phyloP scores from a whole-genome alignment of 2,888 invertebrate species.

The Nomada fabriciana region DNA sequence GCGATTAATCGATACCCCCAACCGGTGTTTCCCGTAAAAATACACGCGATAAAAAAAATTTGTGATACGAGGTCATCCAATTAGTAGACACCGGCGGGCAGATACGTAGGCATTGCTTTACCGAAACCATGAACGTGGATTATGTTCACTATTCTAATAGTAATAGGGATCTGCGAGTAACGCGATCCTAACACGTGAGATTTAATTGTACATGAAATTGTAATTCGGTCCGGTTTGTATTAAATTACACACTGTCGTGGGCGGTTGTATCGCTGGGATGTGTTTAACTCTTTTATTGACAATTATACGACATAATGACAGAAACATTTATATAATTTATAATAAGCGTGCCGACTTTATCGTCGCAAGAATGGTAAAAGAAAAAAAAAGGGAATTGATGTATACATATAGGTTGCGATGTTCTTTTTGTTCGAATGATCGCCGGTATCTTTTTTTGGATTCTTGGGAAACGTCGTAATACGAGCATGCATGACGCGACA shows the following conservation, averaged over 20 bases:
- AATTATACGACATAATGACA: constrained; percentile 6
- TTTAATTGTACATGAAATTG: neutral
- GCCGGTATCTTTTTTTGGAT: neutral
- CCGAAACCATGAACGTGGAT: too few species aligned
- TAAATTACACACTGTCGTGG: constrained; percentile 11
- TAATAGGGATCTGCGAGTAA: neutral
- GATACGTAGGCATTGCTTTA: neutral
- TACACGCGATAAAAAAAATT: constrained; percentile 1
- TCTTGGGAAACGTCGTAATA: neutral
- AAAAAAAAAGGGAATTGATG: neutral
- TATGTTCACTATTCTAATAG: too few species aligned
- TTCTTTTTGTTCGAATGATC: neutral
- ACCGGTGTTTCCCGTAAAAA: constrained; percentile 31
- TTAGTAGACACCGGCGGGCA: constrained; percentile 9
- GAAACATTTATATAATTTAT: constrained; percentile 27
- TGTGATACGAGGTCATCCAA: constrained; percentile 25
- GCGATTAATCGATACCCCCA: constrained; percentile 36
- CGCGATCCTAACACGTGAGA: neutral
- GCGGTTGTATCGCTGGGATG: neutral
- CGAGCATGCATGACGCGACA: neutral
- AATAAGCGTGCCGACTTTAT: neutral
- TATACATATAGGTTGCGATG: neutral
- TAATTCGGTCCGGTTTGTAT: constrained; percentile 6
- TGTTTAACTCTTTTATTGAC: constrained; percentile 10
- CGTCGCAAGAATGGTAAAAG: neutral